Evolutionary conservation across 1,140 invertebrate species (phyloP), one percentile per base, ranked within the genome.

Genomic region (Halictus rubicundus): DNA sequence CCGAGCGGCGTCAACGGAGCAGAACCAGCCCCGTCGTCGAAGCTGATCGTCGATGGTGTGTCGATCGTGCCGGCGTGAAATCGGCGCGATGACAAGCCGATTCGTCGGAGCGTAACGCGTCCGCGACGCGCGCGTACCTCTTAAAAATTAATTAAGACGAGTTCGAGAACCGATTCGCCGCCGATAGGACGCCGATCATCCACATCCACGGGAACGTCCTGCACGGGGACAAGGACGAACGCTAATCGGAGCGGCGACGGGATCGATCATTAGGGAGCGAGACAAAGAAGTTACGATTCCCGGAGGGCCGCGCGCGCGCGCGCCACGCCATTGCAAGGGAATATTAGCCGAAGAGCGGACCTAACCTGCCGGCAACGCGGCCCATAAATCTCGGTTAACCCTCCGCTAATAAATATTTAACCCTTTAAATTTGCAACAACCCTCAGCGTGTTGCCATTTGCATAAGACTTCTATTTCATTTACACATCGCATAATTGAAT

Each of bases 381-480:
- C 85, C 85, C 88, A 92, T 93, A 93, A 93, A 93, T 93, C 92
- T 92, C 90, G 89, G 91, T 91, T 92, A 90, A 93, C 90, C 89
- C 91, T 90, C 88, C 80, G 87, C 92, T 93, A 93, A 93, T 93
- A 93, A 92, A 93, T 93, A 93, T 93, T 93, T 93, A 93, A 93
- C 92, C 92, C 92, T 93, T 93, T 93, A 93, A 92, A 92, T 93
- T 93, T 93, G 90, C 92, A 92, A 92, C 91, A 92, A 91, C 91
- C 92, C 92, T 92, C 92, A 91, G 90, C 92, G 87, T 92, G 92
- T 93, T 91, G 80, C 90, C 89, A 94, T 94, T 94, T 94, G 93
- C 94, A 94, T 94, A 93, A 93, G 93, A 93, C 93, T 94, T 94
- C 93, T 94, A 94, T 94, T 94, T 94, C 94, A 94, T 94, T 94